phyloP scores from a whole-genome alignment of 2,113 vertebrate genomes.

The Grammomys surdaster region DNA sequence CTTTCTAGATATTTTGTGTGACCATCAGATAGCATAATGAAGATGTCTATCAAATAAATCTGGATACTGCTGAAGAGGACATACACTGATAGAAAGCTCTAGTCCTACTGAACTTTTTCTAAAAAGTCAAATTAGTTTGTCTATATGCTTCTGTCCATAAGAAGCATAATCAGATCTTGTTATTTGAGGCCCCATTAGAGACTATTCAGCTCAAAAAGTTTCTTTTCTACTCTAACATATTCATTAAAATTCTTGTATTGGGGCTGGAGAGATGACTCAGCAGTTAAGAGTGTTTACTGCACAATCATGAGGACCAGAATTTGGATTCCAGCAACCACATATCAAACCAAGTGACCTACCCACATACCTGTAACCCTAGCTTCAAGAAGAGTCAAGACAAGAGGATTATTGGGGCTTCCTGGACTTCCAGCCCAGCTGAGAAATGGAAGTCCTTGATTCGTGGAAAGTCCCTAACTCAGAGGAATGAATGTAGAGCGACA shows the following conservation, averaged over 20 bases:
- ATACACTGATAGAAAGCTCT: neutral
- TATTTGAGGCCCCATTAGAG: neutral
- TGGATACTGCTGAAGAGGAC: neutral
- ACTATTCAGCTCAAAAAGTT: neutral
- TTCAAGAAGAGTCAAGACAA: neutral
- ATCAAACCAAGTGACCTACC: neutral
- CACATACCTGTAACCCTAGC: neutral
- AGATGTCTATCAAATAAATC: neutral
- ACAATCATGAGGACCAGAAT: neutral
- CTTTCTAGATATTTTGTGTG: neutral
- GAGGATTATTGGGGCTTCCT: neutral
- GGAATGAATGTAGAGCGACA: neutral
- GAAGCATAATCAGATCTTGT: neutral
- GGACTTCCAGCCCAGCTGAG: neutral
- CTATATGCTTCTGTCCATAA: neutral
- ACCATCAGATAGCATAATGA: neutral
- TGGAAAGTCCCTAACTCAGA: neutral
- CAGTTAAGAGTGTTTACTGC: neutral
- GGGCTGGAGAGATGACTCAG: neutral
- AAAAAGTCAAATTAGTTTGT: neutral
- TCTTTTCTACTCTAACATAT: neutral
- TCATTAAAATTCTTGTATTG: neutral
- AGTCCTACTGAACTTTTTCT: neutral
- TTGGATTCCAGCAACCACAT: neutral
- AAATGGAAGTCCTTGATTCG: neutral